Evolutionary conservation across 1,140 invertebrate species (phyloP).

Genomic region (Papilio aristodemus): DNA sequence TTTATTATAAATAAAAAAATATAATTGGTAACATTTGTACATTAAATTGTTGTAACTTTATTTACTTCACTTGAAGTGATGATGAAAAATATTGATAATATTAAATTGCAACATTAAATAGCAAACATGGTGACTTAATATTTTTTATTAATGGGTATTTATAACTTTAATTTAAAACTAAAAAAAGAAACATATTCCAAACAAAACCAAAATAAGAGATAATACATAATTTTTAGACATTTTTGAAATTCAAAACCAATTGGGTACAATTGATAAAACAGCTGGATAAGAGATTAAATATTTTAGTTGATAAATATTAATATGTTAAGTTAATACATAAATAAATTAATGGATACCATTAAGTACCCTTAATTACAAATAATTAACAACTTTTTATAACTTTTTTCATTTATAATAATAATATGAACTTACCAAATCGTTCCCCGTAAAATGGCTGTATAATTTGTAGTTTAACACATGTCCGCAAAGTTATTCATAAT

Average conservation of each 20-base stretch:
- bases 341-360: not conserved
- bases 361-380: not conserved
- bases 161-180: too few relatives aligned
- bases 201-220: too few relatives aligned
- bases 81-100: too few relatives aligned
- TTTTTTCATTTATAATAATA: constrained; percentile 33
- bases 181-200: too few relatives aligned
- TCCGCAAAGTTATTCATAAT: constrained; percentile 36
- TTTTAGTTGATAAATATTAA: not conserved
- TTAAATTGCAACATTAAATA: too few relatives aligned
- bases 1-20: too few relatives aligned
- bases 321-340: not conserved
- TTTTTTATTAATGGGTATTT: too few relatives aligned
- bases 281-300: not conserved
- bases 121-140: too few relatives aligned
- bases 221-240: not conserved
- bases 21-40: too few relatives aligned
- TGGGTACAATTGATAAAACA: not conserved
- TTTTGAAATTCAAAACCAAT: not conserved
- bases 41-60: too few relatives aligned
- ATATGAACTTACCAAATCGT: constrained; percentile 25
- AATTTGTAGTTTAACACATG: constrained; percentile 48
- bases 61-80: too few relatives aligned
- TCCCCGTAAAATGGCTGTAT: constrained; percentile 31
- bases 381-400: not conserved